These are phyloP conservation scores for Drosophila rhopaloa DNA, from an alignment of 1,140 invertebrate genomes.

Conservation along the genomic window DNA sequence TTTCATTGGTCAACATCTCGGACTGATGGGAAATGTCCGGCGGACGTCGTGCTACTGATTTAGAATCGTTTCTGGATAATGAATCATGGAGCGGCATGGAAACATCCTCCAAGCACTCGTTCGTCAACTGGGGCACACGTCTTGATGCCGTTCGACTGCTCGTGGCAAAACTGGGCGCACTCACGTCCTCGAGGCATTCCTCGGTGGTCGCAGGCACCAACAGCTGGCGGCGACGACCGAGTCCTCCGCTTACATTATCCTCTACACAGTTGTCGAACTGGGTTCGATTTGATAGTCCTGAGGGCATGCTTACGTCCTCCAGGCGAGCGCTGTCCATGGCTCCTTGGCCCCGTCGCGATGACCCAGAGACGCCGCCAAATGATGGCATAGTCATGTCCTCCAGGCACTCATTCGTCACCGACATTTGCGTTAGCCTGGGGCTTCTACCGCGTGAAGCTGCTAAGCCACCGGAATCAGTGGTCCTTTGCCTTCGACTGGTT, in stretches of 20 bases:
- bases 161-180: constrained; percentile 4
- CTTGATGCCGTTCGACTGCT: not conserved
- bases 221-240: not conserved
- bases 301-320: constrained; percentile 21
- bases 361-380: not conserved
- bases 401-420: constrained; percentile 17
- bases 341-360: constrained; percentile 1
- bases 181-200: constrained; percentile 26
- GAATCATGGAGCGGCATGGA: constrained; percentile 18
- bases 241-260: not conserved
- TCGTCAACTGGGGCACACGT: not conserved
- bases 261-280: constrained; percentile 11
- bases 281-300: not conserved
- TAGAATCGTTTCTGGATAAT: not conserved
- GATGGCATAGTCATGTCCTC: constrained; percentile 44
- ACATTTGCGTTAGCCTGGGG: not conserved
- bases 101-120: constrained; percentile 30
- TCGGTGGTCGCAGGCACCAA: not conserved
- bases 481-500: not conserved
- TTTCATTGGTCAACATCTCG: constrained; percentile 27
- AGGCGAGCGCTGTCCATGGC: constrained; percentile 2
- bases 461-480: too few relatives aligned
- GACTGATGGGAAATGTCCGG: constrained; percentile 21
- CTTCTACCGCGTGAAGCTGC: not conserved
- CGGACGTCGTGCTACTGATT: not conserved